Percentiles rank a stretch among this genome's conserved stretches.
Evolutionary conservation across 2,888 invertebrate species (phyloP).

Genomic region (Drosophila borealis): DNA sequence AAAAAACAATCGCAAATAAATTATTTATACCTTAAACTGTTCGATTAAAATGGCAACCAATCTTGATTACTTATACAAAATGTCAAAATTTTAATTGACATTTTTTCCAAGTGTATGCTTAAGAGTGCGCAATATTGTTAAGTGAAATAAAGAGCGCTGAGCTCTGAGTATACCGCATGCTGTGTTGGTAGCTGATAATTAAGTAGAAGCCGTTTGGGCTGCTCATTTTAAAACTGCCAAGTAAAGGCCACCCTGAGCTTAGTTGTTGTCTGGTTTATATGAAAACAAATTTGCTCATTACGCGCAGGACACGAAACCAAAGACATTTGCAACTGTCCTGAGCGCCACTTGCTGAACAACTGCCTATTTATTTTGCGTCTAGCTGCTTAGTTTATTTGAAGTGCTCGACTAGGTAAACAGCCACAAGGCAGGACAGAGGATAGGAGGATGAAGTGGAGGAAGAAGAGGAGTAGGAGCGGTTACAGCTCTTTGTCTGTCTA

Average conservation of each 20-base stretch:
- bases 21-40: too few relatives aligned
- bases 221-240: slow-evolving; percentile 75
- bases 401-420: slow-evolving; percentile 51
- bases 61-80: too few relatives aligned
- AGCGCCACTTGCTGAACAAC: slow-evolving; percentile 28
- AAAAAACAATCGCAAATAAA: too few relatives aligned
- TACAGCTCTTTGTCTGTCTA: slow-evolving; percentile 31
- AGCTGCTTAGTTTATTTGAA: slow-evolving; percentile 67
- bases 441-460: not conserved
- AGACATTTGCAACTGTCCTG: slow-evolving; percentile 79
- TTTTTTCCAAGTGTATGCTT: slow-evolving; percentile 9
- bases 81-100: not conserved
- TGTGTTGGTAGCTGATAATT: slow-evolving; percentile 43
- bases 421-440: slow-evolving; percentile 11
- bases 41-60: too few relatives aligned
- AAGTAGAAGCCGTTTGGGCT: slow-evolving; percentile 60
- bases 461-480: not conserved
- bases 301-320: slow-evolving; percentile 54
- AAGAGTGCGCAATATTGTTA: slow-evolving; percentile 4
- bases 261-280: slow-evolving; percentile 69
- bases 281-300: slow-evolving; percentile 82
- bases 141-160: slow-evolving; percentile 27
- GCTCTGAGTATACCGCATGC: slow-evolving; percentile 16
- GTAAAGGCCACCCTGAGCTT: slow-evolving; percentile 50
- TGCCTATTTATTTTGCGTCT: slow-evolving; percentile 66